Percentiles rank a stretch among this genome's conserved stretches.
These are phyloP conservation scores for Fopius arisanus DNA, from an alignment of 1,140 invertebrate genomes.

Conservation along the genomic window DNA sequence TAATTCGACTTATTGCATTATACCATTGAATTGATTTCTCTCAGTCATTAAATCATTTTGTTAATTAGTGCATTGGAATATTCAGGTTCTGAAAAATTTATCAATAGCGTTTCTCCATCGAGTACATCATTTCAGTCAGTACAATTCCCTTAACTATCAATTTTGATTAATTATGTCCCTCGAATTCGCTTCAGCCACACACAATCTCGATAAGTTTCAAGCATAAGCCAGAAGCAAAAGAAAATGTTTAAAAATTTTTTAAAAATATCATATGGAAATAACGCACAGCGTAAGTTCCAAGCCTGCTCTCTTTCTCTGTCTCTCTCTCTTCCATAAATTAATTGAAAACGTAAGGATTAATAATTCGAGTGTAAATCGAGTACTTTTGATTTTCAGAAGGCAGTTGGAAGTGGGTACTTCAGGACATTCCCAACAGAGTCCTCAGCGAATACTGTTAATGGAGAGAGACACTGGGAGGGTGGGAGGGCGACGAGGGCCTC, in stretches of 20 bases:
- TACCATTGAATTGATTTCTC: too few relatives aligned
- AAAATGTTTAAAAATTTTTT: neutral
- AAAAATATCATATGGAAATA: constrained; percentile 5
- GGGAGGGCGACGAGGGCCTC: constrained; percentile 55
- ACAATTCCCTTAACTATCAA: neutral
- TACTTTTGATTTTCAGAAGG: constrained; percentile 47
- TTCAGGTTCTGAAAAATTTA: too few relatives aligned
- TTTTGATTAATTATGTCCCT: neutral
- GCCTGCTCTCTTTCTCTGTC: neutral
- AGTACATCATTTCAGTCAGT: too few relatives aligned
- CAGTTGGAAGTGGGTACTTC: constrained; percentile 59
- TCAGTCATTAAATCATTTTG: too few relatives aligned
- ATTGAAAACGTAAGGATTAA: neutral
- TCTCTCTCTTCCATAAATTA: neutral
- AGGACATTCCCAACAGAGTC: constrained; percentile 62
- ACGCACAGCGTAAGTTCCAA: constrained; percentile 9
- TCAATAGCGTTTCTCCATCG: too few relatives aligned
- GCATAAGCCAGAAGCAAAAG: constrained; percentile 2
- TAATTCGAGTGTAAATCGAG: neutral
- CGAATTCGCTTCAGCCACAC: neutral
- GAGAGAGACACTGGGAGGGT: constrained; percentile 48
- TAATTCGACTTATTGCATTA: too few relatives aligned
- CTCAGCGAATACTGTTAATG: constrained; percentile 58
- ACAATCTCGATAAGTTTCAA: neutral
- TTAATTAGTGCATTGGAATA: too few relatives aligned